Conservation (phyloP, 1,140 invertebrate genomes). For the Ridgeia piscesae region DNA sequence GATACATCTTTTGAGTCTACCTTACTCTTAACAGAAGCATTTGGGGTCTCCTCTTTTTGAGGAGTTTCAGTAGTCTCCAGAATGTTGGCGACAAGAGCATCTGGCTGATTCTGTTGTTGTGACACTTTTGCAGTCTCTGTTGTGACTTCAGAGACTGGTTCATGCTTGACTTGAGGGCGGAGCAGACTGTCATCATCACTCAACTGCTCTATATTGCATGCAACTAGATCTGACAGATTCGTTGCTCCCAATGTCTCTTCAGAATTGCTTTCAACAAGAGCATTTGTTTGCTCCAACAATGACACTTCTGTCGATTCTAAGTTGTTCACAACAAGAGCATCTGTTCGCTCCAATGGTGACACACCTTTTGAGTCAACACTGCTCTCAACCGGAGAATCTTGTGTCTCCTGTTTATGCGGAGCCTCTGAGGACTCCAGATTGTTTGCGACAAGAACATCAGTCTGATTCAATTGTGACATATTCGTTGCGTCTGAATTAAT, state of each 20-base stretch:
- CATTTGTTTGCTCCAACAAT: background rate
- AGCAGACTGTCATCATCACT: background rate
- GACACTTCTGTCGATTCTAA: background rate
- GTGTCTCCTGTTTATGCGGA: background rate
- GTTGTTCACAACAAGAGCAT: background rate
- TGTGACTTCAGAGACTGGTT: background rate
- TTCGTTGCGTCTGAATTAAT: background rate
- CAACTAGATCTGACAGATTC: slow-evolving; percentile 7
- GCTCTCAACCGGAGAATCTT: background rate
- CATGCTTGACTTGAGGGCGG: background rate
- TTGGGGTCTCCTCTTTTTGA: background rate
- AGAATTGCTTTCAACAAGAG: background rate
- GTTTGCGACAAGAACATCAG: background rate
- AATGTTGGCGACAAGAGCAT: background rate
- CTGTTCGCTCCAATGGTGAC: background rate
- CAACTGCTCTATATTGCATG: background rate
- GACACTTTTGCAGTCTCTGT: too few species aligned
- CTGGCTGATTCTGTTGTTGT: background rate
- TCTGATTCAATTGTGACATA: background rate
- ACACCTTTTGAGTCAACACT: background rate
- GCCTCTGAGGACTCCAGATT: background rate
- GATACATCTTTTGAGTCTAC: too few species aligned
- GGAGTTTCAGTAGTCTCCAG: background rate
- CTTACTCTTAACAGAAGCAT: too few species aligned
- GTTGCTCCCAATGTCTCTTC: background rate